Evolutionary conservation across 2,888 invertebrate species (phyloP).

Genomic region (Philereme transversata): DNA sequence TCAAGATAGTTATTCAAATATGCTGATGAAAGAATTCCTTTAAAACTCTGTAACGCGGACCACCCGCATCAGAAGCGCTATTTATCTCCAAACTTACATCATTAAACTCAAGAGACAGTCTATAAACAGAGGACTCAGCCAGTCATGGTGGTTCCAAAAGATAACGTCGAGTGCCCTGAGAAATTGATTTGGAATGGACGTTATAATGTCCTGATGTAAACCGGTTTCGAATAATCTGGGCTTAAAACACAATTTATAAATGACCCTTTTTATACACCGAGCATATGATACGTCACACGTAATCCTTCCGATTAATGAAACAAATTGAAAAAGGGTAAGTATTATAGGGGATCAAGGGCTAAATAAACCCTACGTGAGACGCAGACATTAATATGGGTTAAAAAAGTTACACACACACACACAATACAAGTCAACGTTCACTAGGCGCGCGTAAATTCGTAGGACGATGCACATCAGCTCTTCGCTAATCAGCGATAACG

Average conservation of each 20-base stretch:
- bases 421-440: no score
- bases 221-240: slow-evolving; percentile 24
- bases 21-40: slow-evolving; percentile 21
- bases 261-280: slow-evolving; percentile 39
- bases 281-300: slow-evolving; percentile 40
- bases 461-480: no score
- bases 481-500: no score
- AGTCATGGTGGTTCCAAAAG: slow-evolving; percentile 40
- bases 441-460: no score
- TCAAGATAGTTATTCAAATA: slow-evolving; percentile 22
- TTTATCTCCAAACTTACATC: slow-evolving; percentile 41
- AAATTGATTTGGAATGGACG: slow-evolving; percentile 36
- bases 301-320: slow-evolving; percentile 43
- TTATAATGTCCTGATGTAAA: slow-evolving; percentile 37
- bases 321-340: slow-evolving; percentile 35
- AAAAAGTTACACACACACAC: no score
- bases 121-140: slow-evolving; percentile 44
- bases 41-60: slow-evolving; percentile 32
- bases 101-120: slow-evolving; percentile 44
- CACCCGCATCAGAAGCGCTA: slow-evolving; percentile 40
- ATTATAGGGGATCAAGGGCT: slow-evolving; percentile 35
- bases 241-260: slow-evolving; percentile 32
- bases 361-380: slow-evolving; percentile 27
- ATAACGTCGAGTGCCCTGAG: slow-evolving; percentile 43
- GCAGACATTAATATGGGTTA: slow-evolving; percentile 12